Base-by-base conservation (phyloP, 2,888 invertebrate species). In the Eupithecia pulchellata region DNA sequence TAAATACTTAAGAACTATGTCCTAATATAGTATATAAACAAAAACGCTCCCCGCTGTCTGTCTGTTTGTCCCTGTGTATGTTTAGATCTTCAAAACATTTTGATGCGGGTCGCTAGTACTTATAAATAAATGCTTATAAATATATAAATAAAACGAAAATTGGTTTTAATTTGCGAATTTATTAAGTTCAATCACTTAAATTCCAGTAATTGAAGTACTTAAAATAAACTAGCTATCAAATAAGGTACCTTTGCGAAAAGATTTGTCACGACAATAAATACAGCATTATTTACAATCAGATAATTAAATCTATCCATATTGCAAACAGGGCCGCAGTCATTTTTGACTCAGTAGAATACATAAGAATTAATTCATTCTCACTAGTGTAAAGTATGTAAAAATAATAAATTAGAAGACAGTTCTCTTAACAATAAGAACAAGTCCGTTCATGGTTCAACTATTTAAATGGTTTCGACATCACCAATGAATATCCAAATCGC, bases 111-210 rank as follows among this genome's bases (percentile, higher is more conserved):
- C n/a, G n/a, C n/a, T n/a, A n/a, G n/a, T n/a, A 57, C 29, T 57
- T 57, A 29, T 57, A 30, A 9, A 60, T 30, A 60, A 34, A 60
- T 20, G 30, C 30, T 20, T 66, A 73, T 62, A 86, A n/a, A 42
- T 13, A 42, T 42, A 47, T 47, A 47, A 91, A 89, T 88, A 83
- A 92, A 91, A 92, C 84, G 77, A 84, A 64, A 60, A 68, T 66
- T 76, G 77, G 76, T 85, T 86, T 88, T 81, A 83, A 86, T 89
- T 90, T 86, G 91, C 86, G 93, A 94, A 93, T 94, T 94, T 93
- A 94, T 93, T 94, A 91, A 93, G 92, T 94, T 94, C 93, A 92
- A 92, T 93, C 90, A 90, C 92, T 88, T 86, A 86, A 91, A 92
- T 92, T 91, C 91, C 89, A 91, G 90, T 89, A 90, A 89, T 91